phyloP scores from a whole-genome alignment of 2,113 vertebrate genomes.

The Dicentrarchus labrax region DNA sequence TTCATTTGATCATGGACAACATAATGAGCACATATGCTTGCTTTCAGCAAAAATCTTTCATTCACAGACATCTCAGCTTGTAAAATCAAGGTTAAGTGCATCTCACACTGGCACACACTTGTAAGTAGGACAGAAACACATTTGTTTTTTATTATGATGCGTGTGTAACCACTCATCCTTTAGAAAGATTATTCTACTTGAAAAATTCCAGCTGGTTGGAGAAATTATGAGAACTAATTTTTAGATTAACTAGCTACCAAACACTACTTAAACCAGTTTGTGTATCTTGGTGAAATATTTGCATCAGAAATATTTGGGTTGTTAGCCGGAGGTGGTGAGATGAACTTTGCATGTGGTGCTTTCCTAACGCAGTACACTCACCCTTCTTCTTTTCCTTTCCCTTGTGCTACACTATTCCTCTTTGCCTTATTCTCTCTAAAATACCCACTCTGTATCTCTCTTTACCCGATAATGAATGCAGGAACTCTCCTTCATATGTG shows the following conservation, averaged over 20 bases:
- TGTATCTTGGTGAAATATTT: slow-evolving; percentile 39
- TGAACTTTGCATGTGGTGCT: slow-evolving; percentile 46
- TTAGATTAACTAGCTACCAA: neutral
- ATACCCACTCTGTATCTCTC: slow-evolving; percentile 27
- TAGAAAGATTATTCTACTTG: neutral
- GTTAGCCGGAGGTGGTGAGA: slow-evolving; percentile 25
- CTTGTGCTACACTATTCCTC: slow-evolving; percentile 43
- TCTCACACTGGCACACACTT: neutral
- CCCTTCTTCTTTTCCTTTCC: slow-evolving; percentile 38
- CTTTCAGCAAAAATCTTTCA: slow-evolving; percentile 24
- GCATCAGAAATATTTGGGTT: slow-evolving; percentile 40
- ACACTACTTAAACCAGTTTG: neutral
- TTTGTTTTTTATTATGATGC: neutral
- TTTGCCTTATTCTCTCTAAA: slow-evolving; percentile 49
- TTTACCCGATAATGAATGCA: slow-evolving; percentile 69
- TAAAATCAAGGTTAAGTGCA: slow-evolving; percentile 25
- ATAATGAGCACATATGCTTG: slow-evolving; percentile 1
- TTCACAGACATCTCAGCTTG: slow-evolving; percentile 5
- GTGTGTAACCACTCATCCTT: neutral
- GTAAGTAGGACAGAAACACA: neutral
- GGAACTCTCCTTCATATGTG: slow-evolving; percentile 77
- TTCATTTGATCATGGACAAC: neutral
- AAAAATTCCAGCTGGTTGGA: neutral
- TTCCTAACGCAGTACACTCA: slow-evolving; percentile 50
- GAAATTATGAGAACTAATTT: neutral